Evolutionary conservation across 2,797 vertebrate genomes (phyloP).

Genomic region (Taeniopygia guttata): DNA sequence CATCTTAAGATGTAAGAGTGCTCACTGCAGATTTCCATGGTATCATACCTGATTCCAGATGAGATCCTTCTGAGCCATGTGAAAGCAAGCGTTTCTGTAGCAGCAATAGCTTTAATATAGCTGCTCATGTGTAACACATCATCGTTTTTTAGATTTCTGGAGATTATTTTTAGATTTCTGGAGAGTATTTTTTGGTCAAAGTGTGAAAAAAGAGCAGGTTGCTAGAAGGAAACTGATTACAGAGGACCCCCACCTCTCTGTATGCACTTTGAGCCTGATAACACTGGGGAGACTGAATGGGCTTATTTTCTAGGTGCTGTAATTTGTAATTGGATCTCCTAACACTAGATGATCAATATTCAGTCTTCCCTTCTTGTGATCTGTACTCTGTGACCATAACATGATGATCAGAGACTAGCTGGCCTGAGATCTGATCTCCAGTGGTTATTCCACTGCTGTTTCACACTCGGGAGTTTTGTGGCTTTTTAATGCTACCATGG

Average conservation of each 20-base stretch:
- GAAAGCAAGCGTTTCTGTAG: background rate
- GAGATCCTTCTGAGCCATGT: background rate
- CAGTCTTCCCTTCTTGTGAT: background rate
- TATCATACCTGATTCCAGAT: background rate
- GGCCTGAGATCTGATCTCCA: background rate
- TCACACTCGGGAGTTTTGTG: fast-evolving
- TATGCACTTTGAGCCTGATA: background rate
- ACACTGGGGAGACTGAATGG: background rate
- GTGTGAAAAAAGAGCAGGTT: background rate
- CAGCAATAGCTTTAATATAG: background rate
- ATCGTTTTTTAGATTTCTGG: too few relatives aligned
- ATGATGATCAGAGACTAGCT: background rate
- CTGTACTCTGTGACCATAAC: background rate
- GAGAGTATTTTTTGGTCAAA: background rate
- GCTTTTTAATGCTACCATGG: background rate
- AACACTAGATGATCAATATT: background rate
- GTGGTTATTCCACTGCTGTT: background rate
- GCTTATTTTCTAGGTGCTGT: background rate
- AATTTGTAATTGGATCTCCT: background rate
- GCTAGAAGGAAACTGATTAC: fast-evolving
- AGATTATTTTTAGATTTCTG: background rate
- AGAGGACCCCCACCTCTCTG: background rate
- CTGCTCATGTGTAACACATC: background rate
- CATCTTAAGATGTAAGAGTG: background rate
- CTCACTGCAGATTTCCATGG: background rate